Percentiles rank a stretch among this genome's conserved stretches.
Conservation (phyloP, 2,888 invertebrate species). For the Allygus modestus region DNA sequence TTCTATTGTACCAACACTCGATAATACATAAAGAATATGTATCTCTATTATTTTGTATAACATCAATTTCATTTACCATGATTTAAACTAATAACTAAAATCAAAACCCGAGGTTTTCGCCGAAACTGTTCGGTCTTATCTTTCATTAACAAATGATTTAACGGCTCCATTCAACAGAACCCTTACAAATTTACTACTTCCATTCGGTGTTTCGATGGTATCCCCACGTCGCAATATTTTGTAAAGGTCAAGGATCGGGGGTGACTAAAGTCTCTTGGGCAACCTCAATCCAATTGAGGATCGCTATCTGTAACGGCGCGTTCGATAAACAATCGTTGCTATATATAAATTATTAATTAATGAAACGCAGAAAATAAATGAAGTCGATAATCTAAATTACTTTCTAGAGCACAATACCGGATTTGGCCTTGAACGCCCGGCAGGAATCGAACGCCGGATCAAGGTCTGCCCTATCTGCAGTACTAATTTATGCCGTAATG, state of each 20-base stretch:
- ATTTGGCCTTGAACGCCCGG: slow-evolving; percentile 19
- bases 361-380: slow-evolving; percentile 44
- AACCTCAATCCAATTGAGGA: slow-evolving; percentile 34
- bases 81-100: too few relatives aligned
- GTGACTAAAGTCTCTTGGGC: slow-evolving; percentile 16
- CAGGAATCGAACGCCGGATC: not conserved
- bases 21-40: too few relatives aligned
- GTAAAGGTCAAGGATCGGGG: slow-evolving; percentile 39
- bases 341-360: slow-evolving; percentile 57
- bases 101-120: too few relatives aligned
- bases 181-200: not conserved
- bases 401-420: slow-evolving; percentile 56
- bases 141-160: too few relatives aligned
- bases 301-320: slow-evolving; percentile 15
- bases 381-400: slow-evolving; percentile 55
- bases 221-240: not conserved
- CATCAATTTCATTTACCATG: too few relatives aligned
- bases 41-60: too few relatives aligned
- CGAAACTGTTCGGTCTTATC: too few relatives aligned
- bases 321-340: slow-evolving; percentile 25
- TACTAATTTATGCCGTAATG: slow-evolving; percentile 35
- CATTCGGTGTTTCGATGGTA: not conserved
- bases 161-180: too few relatives aligned
- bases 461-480: not conserved
- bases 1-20: too few relatives aligned